Conservation (phyloP, 2,797 vertebrate species). For the Phoeniculus purpureus region DNA sequence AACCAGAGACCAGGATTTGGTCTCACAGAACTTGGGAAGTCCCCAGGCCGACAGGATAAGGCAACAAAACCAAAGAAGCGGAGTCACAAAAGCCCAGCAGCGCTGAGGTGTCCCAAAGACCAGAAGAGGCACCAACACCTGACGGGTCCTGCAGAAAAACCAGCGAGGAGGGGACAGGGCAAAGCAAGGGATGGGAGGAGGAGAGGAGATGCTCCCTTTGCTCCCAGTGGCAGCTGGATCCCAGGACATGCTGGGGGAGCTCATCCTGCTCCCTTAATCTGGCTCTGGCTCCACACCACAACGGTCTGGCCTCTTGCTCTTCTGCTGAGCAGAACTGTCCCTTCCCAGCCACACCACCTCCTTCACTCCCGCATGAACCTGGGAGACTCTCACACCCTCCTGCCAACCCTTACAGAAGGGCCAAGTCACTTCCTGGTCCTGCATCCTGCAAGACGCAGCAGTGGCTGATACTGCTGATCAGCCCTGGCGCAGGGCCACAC, state of each 20-base stretch:
- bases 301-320: background rate
- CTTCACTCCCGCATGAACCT: accelerated
- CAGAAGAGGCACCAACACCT: background rate
- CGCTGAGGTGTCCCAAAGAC: background rate
- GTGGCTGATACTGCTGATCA: conserved; percentile 2
- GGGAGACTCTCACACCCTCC: background rate
- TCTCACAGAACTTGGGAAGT: background rate
- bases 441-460: background rate
- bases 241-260: accelerated
- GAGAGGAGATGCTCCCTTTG: background rate
- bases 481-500: conserved; percentile 18
- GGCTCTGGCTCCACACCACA: background rate
- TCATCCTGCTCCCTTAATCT: background rate
- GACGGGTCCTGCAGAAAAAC: background rate
- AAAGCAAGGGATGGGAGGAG: background rate
- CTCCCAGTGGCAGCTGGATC: background rate
- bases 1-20: background rate
- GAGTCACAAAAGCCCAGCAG: background rate
- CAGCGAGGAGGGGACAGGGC: background rate
- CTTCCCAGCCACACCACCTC: background rate
- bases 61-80: background rate
- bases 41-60: background rate
- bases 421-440: background rate
- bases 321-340: background rate
- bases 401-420: background rate